Percentiles rank a stretch among this genome's conserved stretches.
phyloP scores from a whole-genome alignment of 2,888 invertebrate species.

The Idaea dimidiata region DNA sequence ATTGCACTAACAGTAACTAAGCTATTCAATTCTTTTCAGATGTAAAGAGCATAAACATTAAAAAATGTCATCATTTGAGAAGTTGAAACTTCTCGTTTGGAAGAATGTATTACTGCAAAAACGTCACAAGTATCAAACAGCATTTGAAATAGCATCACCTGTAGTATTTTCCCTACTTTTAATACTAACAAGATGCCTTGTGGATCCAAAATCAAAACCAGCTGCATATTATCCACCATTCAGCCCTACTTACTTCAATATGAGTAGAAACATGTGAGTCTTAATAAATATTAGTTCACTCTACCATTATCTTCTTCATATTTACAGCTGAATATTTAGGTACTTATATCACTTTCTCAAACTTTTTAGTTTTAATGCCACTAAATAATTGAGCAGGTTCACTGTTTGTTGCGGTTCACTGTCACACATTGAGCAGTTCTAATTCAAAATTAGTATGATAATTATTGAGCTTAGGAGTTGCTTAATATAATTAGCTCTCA shows the following conservation, averaged over 20 bases:
- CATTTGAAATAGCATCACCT: constrained; percentile 86
- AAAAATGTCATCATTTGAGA: constrained; percentile 69
- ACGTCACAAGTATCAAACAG: constrained; percentile 86
- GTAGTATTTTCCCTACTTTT: constrained; percentile 85
- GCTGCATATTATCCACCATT: constrained; percentile 57
- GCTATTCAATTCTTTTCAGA: not conserved
- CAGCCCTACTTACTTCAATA: constrained; percentile 67
- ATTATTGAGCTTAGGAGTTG: too few relatives aligned
- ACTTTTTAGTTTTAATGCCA: too few relatives aligned
- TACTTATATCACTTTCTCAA: too few relatives aligned
- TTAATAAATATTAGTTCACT: not conserved
- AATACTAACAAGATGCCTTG: constrained; percentile 86
- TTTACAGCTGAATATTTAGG: too few relatives aligned
- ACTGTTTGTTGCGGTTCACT: too few relatives aligned
- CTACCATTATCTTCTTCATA: too few relatives aligned
- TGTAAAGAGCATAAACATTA: not conserved
- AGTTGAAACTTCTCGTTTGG: constrained; percentile 88
- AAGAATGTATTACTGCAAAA: constrained; percentile 90
- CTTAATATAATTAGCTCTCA: too few relatives aligned
- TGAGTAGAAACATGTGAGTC: constrained; percentile 66
- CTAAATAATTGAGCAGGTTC: too few relatives aligned
- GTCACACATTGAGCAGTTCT: too few relatives aligned
- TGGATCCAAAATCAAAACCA: constrained; percentile 80
- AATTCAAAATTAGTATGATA: too few relatives aligned
- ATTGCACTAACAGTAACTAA: not conserved